Evolutionary conservation across 2,888 invertebrate species (phyloP).

Genomic region (Eretmocerus hayati): DNA sequence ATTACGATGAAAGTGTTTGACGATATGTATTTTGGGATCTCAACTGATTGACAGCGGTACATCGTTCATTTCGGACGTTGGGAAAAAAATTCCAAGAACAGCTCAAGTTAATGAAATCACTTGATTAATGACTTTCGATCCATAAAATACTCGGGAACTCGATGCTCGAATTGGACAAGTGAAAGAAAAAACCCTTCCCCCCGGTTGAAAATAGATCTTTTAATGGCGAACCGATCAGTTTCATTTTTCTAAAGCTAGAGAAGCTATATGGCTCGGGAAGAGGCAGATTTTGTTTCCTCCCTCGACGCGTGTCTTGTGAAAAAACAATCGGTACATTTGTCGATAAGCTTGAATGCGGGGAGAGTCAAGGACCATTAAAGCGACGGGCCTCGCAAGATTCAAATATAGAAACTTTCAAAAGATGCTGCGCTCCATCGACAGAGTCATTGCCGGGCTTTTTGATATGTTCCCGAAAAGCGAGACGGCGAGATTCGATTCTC

Average conservation of each 20-base stretch:
- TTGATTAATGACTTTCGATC: slow-evolving; percentile 14
- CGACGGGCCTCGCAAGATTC: slow-evolving; percentile 4
- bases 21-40: neutral
- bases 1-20: slow-evolving; percentile 5
- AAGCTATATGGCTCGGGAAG: too few species aligned
- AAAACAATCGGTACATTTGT: slow-evolving; percentile 1
- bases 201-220: slow-evolving; percentile 12
- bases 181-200: too few species aligned
- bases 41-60: neutral
- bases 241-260: too few species aligned
- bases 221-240: neutral
- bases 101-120: slow-evolving; percentile 16
- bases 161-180: neutral
- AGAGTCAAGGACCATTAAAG: slow-evolving; percentile 19
- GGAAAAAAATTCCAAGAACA: neutral
- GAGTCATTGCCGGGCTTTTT: slow-evolving; percentile 11
- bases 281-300: too few species aligned
- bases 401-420: slow-evolving; percentile 15
- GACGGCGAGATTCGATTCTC: slow-evolving; percentile 12
- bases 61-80: neutral
- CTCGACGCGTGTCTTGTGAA: neutral
- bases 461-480: slow-evolving; percentile 14
- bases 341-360: slow-evolving; percentile 2
- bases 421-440: slow-evolving; percentile 4
- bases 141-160: neutral